Evolutionary conservation across 2,888 invertebrate genomes (phyloP), one percentile per base, ranked within the genome.

Genomic region (Byasa hedistus): DNA sequence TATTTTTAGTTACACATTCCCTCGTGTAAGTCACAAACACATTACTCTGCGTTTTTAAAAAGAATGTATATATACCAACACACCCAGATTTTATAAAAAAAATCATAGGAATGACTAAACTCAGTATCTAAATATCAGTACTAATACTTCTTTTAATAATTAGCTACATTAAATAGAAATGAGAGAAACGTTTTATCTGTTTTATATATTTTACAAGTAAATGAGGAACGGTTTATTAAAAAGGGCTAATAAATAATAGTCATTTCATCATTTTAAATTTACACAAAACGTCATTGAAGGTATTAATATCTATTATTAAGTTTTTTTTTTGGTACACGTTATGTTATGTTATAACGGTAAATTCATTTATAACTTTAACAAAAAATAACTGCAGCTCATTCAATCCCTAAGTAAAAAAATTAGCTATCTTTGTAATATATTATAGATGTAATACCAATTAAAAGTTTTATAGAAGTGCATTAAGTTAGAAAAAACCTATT

Each of bases 1-100:
- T 27, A 66, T 61, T 54, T 66, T 66, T 66, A 66, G 44, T 58
- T 66, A 60, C 56, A 65, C 44, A 48, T 48, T n/a, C 24, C 57
- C 27, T 55, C 61, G 24, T 58, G 52, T 66, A 54, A 27, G 57
- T 36, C 66, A 61, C n/a, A 4, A 2, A 5, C 48, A 19, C 19
- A n/a, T 39, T 39, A 19, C 5, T 44, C 2, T 2, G 39, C 39
- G 15, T 39, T 36, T 36, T 36, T 36, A 36, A 36, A 36, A 36
- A 36, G 4, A 39, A 3, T 27, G 27, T 27, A 4, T 27, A 3
- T 27, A 27, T 27, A 27, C 3, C 27, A 27, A 39, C 39, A 39
- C 2, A 39, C 8, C 4, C 32, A 36, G 32, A 36, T 36, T 36
- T 36, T 8, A 39, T 39, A 39, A 39, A 39, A 39, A 39, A 39